These are phyloP conservation scores for Sycophaga agraensis DNA, from an alignment of 1,140 invertebrate species.

Conservation along the genomic window DNA sequence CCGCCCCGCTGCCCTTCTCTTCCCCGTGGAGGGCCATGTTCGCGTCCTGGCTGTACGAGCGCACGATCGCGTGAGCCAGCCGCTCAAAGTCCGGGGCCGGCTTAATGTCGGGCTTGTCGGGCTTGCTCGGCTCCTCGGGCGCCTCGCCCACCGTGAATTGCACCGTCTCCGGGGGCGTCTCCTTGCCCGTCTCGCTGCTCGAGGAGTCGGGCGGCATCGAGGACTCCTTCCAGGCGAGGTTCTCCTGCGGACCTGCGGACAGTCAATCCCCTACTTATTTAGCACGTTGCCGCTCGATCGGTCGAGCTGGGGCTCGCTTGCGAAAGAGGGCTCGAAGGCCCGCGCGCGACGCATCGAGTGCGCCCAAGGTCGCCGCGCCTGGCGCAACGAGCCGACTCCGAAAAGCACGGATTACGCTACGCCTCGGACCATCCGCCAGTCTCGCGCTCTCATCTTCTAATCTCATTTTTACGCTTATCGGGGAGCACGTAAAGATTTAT, in stretches of 20 bases:
- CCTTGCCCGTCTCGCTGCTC: conserved; percentile 53
- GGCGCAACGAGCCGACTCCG: too few relatives aligned
- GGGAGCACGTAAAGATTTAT: too few relatives aligned
- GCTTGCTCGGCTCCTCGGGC: background rate
- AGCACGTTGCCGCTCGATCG: too few relatives aligned
- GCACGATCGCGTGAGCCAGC: conserved; percentile 25
- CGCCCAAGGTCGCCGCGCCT: too few relatives aligned
- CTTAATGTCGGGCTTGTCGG: background rate
- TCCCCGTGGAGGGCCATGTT: conserved; percentile 41
- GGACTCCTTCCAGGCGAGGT: conserved; percentile 51
- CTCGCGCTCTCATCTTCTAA: too few relatives aligned
- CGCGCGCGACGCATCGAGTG: too few relatives aligned
- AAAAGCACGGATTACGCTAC: too few relatives aligned
- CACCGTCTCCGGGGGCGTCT: conserved; percentile 48
- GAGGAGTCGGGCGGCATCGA: conserved; percentile 54
- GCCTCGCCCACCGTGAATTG: conserved; percentile 24
- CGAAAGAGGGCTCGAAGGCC: too few relatives aligned
- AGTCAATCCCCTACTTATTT: too few relatives aligned
- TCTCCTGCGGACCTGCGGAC: conserved; percentile 49
- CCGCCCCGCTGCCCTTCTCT: conserved; percentile 26
- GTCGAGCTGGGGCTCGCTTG: too few relatives aligned
- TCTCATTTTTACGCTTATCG: too few relatives aligned
- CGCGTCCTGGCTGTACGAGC: conserved; percentile 52
- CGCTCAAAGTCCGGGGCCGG: conserved; percentile 15
- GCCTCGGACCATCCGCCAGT: too few relatives aligned